phyloP scores from a whole-genome alignment of 2,888 invertebrate species.

The Hedya salicella region DNA sequence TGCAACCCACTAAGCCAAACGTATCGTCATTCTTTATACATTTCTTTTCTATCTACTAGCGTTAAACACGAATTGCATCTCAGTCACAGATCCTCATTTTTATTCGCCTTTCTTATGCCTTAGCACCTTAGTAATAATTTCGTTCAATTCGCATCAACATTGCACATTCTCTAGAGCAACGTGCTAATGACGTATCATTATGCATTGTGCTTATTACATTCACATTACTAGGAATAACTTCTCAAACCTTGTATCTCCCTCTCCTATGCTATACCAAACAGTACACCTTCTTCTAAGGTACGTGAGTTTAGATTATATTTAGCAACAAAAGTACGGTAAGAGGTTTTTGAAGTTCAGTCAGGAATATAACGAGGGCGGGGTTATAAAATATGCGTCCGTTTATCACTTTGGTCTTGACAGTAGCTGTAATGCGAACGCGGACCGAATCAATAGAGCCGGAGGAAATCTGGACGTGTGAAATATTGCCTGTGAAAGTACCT shows the following conservation, averaged over 20 bases:
- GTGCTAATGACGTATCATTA: slow-evolving; percentile 22
- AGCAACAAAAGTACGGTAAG: not conserved
- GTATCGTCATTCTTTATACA: no score
- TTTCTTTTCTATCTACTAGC: no score
- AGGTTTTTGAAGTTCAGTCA: not conserved
- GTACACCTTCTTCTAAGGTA: not conserved
- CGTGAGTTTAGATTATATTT: not conserved
- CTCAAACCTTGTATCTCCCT: not conserved
- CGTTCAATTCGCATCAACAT: not conserved
- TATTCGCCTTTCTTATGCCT: not conserved
- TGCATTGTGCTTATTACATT: slow-evolving; percentile 26
- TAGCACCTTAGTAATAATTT: not conserved
- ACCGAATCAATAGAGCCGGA: slow-evolving; percentile 24
- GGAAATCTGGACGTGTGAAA: slow-evolving; percentile 1
- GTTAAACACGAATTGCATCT: no score
- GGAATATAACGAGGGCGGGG: slow-evolving; percentile 17
- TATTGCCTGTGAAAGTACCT: slow-evolving; percentile 1
- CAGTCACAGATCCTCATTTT: not conserved
- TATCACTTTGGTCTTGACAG: slow-evolving; percentile 25
- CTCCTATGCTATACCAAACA: not conserved
- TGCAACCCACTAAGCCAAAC: no score
- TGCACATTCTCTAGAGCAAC: not conserved
- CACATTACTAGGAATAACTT: slow-evolving; percentile 1
- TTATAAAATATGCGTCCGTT: slow-evolving; percentile 29
- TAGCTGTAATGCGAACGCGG: slow-evolving; percentile 8